phyloP scores from a whole-genome alignment of 2,888 invertebrate genomes.

The Beris morrisii region DNA sequence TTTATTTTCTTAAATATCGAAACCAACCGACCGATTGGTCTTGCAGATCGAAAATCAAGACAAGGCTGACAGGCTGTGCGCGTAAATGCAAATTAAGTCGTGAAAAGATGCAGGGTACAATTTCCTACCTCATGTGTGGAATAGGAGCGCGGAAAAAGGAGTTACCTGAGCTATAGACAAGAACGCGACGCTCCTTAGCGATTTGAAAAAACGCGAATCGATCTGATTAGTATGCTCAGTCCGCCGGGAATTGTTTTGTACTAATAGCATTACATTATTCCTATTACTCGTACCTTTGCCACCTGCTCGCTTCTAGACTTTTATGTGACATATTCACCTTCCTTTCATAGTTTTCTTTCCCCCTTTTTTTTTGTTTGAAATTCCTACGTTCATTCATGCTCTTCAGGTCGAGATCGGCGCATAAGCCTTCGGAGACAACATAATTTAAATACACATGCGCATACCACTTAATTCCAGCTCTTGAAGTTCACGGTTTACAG shows the following conservation, averaged over 20 bases:
- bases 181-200: no score
- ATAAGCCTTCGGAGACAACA: constrained; percentile 27
- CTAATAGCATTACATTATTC: constrained; percentile 23
- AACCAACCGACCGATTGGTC: constrained; percentile 33
- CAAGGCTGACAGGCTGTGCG: constrained; percentile 40
- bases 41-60: constrained; percentile 39
- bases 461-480: constrained; percentile 30
- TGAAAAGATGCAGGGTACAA: constrained; percentile 30
- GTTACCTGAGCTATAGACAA: no score
- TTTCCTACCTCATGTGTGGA: constrained; percentile 14
- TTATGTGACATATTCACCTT: no score
- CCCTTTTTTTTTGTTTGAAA: constrained; percentile 8
- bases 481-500: constrained; percentile 1
- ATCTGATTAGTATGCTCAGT: no score
- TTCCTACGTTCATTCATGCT: constrained; percentile 28
- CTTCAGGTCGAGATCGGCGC: constrained; percentile 3
- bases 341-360: no score
- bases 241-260: constrained; percentile 7
- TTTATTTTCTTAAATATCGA: constrained; percentile 31
- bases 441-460: constrained; percentile 33
- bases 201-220: no score
- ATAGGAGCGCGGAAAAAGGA: no score
- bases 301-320: no score
- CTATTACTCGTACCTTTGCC: neutral
- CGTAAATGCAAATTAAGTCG: constrained; percentile 41